These are phyloP conservation scores for Rhea pennata DNA, from an alignment of 2,113 vertebrate genomes.

Conservation along the genomic window DNA sequence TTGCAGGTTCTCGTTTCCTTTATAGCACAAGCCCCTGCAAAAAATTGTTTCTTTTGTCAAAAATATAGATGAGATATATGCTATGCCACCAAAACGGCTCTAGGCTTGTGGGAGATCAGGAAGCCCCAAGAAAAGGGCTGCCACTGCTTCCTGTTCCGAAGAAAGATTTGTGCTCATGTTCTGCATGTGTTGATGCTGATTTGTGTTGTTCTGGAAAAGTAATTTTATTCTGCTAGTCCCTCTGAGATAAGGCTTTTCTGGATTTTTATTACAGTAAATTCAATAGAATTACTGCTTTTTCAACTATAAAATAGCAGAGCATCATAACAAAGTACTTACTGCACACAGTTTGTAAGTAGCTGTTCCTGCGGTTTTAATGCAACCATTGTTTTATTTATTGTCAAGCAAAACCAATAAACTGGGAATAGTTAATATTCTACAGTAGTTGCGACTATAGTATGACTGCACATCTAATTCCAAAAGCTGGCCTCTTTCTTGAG, in stretches of 20 bases:
- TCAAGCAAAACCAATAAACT: background rate
- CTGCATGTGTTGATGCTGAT: background rate
- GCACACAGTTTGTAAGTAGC: background rate
- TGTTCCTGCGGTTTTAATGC: background rate
- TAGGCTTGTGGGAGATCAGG: background rate
- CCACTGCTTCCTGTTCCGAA: accelerated
- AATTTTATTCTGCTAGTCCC: background rate
- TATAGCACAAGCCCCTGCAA: background rate
- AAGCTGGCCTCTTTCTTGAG: background rate
- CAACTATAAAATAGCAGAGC: background rate
- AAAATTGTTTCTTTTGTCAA: background rate
- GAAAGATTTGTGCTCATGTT: accelerated
- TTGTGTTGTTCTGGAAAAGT: background rate
- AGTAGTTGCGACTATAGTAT: accelerated
- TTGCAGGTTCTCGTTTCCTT: background rate
- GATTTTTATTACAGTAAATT: background rate
- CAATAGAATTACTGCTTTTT: background rate
- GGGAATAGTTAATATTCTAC: background rate
- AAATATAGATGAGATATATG: background rate
- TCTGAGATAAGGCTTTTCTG: background rate
- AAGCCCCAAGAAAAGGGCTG: background rate
- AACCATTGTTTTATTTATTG: background rate
- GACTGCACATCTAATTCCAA: background rate
- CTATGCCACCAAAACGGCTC: background rate
- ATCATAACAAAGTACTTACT: background rate